Percentiles rank a stretch among this genome's conserved stretches.
These are phyloP conservation scores for Sitophilus oryzae DNA, from an alignment of 1,140 invertebrate species.

Conservation along the genomic window DNA sequence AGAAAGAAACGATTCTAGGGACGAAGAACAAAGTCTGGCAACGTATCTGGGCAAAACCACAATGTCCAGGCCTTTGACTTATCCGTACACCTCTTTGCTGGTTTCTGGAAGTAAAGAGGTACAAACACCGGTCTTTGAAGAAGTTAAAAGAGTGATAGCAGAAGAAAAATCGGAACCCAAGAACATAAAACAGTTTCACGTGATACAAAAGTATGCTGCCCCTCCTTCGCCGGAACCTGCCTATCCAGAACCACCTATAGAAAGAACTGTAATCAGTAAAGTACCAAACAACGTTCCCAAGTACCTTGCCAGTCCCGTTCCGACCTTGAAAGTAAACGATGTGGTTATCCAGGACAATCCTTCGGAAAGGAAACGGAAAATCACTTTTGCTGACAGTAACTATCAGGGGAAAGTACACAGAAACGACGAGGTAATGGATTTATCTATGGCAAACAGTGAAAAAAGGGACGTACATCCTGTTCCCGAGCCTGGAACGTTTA, in stretches of 20 bases:
- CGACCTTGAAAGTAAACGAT: slow-evolving; percentile 33
- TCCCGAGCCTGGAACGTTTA: neutral
- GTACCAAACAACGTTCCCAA: neutral
- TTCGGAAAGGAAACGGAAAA: slow-evolving; percentile 33
- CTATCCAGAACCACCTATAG: neutral
- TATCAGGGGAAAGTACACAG: slow-evolving; percentile 26
- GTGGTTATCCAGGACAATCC: slow-evolving; percentile 17
- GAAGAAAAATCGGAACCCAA: slow-evolving; percentile 20
- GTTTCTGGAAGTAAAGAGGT: slow-evolving; percentile 12
- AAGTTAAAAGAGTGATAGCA: neutral
- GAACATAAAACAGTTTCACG: slow-evolving; percentile 34
- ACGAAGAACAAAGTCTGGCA: slow-evolving; percentile 20
- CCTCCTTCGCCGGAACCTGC: neutral
- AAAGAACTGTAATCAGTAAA: neutral
- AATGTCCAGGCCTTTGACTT: slow-evolving; percentile 37
- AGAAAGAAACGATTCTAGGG: neutral
- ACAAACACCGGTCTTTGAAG: slow-evolving; percentile 6
- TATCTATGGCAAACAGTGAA: slow-evolving; percentile 23
- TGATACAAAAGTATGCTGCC: slow-evolving; percentile 32
- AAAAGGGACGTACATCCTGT: slow-evolving; percentile 6
- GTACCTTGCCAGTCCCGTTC: slow-evolving; percentile 18
- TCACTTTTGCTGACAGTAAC: slow-evolving; percentile 16
- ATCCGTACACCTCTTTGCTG: slow-evolving; percentile 36
- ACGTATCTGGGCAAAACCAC: slow-evolving; percentile 35
- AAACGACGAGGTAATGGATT: slow-evolving; percentile 39